Evolutionary conservation across 2,113 vertebrate species (phyloP).

Genomic region (Haplotaxodon microlepis): DNA sequence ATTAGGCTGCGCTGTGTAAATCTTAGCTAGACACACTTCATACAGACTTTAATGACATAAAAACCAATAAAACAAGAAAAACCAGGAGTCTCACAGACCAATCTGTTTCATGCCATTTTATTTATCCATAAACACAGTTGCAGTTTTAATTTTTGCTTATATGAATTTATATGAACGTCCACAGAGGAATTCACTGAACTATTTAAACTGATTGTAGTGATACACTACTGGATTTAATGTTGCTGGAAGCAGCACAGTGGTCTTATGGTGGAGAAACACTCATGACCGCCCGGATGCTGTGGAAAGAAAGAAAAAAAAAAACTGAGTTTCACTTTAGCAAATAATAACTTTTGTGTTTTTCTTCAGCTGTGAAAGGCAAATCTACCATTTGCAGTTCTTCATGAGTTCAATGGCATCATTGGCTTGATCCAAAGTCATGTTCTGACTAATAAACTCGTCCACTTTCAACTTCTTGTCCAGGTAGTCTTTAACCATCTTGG

Average conservation of each 20-base stretch:
- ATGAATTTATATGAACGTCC: not conserved
- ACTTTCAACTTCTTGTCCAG: conserved; percentile 73
- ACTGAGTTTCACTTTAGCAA: not conserved
- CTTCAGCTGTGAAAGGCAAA: not conserved
- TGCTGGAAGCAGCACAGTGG: not conserved
- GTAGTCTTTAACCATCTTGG: conserved; percentile 71
- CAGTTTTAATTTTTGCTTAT: not conserved
- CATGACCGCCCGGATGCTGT: conserved; percentile 82
- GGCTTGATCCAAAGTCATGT: conserved; percentile 70
- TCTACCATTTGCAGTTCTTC: conserved; percentile 70
- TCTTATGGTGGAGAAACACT: conserved; percentile 62
- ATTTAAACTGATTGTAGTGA: not conserved
- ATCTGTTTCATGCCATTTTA: not conserved
- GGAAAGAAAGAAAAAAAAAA: not conserved
- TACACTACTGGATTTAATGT: not conserved
- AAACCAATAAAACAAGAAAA: not conserved
- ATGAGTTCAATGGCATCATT: conserved; percentile 75
- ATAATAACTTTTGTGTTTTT: not conserved
- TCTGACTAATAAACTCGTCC: conserved; percentile 73
- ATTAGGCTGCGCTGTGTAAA: not conserved
- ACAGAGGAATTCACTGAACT: not conserved
- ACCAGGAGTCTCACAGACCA: not conserved
- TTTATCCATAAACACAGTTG: not conserved
- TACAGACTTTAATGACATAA: not conserved
- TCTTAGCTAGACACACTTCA: not conserved